These are phyloP conservation scores for Grallaria varia DNA, from an alignment of 2,113 vertebrate genomes.

Conservation along the genomic window DNA sequence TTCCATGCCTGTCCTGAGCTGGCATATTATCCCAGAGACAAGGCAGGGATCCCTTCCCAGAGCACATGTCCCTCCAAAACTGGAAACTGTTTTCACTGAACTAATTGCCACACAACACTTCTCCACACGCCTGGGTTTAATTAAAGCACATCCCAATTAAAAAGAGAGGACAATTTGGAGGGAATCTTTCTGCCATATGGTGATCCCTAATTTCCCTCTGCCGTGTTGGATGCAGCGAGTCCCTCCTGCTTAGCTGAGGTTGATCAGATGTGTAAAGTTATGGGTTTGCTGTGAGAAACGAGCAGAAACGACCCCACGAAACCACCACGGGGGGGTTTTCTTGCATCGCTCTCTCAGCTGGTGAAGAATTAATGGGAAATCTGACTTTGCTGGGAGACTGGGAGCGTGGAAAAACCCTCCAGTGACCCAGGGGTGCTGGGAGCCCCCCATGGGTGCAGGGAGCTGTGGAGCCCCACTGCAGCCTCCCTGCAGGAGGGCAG, in stretches of 20 bases:
- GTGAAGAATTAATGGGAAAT: not conserved
- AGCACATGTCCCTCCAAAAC: not conserved
- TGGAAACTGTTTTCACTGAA: slow-evolving; percentile 31
- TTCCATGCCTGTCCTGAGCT: not conserved
- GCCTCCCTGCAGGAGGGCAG: not conserved
- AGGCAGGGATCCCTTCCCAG: not conserved
- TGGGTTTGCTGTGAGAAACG: slow-evolving; percentile 12
- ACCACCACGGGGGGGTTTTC: not conserved
- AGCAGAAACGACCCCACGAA: not conserved
- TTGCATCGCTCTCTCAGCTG: not conserved
- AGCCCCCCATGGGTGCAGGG: not conserved
- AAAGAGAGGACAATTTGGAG: slow-evolving; percentile 58
- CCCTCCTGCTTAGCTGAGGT: slow-evolving; percentile 23
- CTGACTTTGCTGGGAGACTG: not conserved
- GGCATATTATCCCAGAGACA: not conserved
- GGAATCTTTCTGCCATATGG: slow-evolving; percentile 71
- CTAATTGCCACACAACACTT: slow-evolving; percentile 56
- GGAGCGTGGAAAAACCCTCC: not conserved
- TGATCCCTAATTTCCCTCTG: slow-evolving; percentile 71
- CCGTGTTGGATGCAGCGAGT: slow-evolving; percentile 42
- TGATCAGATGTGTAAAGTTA: slow-evolving; percentile 10
- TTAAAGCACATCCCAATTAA: slow-evolving; percentile 70
- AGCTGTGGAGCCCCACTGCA: not conserved
- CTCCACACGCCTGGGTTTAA: slow-evolving; percentile 67
- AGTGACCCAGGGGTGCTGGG: not conserved